Percentiles rank a stretch among this genome's conserved stretches.
These are phyloP conservation scores for Cydia fagiglandana DNA, from an alignment of 1,140 invertebrate species.

Conservation along the genomic window DNA sequence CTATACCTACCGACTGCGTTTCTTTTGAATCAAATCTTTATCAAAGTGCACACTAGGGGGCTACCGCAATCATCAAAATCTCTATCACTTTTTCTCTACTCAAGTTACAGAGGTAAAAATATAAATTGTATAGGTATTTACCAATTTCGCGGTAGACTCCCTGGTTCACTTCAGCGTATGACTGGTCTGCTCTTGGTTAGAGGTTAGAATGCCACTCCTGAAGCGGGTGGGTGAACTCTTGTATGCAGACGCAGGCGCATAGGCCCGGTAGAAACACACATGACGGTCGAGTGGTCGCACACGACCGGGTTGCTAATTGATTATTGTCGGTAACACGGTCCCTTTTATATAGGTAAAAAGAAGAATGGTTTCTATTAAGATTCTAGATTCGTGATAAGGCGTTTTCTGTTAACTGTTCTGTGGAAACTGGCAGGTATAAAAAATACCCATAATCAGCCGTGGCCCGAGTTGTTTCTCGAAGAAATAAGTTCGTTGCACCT, in stretches of 20 bases:
- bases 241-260: slow-evolving; percentile 33
- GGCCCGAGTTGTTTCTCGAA: not conserved
- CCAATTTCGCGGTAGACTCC: too few species aligned
- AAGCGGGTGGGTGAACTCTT: slow-evolving; percentile 44
- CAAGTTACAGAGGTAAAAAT: too few species aligned
- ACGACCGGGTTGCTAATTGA: slow-evolving; percentile 57
- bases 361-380: slow-evolving; percentile 26
- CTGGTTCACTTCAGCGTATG: too few species aligned
- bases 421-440: not conserved
- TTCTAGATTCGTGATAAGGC: not conserved
- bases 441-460: not conserved
- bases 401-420: not conserved
- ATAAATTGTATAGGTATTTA: too few species aligned
- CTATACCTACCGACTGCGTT: not conserved
- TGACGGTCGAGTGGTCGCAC: slow-evolving; percentile 49
- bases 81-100: too few species aligned
- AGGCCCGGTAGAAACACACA: slow-evolving; percentile 43
- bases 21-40: not conserved
- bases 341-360: slow-evolving; percentile 26
- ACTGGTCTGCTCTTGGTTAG: not conserved
- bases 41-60: not conserved
- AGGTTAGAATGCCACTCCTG: not conserved
- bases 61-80: too few species aligned
- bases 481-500: not conserved
- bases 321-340: slow-evolving; percentile 42